phyloP scores from a whole-genome alignment of 2,797 vertebrate species.

The Champsocephalus gunnari region DNA sequence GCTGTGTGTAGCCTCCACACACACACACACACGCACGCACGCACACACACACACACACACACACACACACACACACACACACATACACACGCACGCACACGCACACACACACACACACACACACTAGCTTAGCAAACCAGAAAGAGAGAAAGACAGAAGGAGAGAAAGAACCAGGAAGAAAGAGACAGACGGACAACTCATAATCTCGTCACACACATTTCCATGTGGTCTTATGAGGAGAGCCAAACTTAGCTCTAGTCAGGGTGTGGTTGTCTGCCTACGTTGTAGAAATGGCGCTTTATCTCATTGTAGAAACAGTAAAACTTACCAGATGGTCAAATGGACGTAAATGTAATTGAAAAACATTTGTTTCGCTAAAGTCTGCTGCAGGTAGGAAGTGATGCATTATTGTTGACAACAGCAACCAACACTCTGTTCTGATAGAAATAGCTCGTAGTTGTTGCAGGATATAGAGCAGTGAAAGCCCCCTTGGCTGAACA shows the following conservation, averaged over 20 bases:
- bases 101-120: too few species aligned
- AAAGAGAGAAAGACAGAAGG: not conserved
- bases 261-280: conserved; percentile 58
- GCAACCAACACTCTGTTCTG: conserved; percentile 13
- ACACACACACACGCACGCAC: too few species aligned
- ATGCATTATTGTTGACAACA: conserved; percentile 35
- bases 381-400: conserved; percentile 22
- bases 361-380: conserved; percentile 9
- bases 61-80: too few species aligned
- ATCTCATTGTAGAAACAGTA: conserved; percentile 19
- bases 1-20: conserved; percentile 8
- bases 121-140: conserved; percentile 16
- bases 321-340: conserved; percentile 14
- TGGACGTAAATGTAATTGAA: conserved; percentile 17
- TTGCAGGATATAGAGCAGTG: conserved; percentile 18
- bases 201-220: conserved; percentile 54
- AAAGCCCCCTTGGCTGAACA: conserved; percentile 9
- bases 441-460: conserved; percentile 37
- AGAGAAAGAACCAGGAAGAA: not conserved
- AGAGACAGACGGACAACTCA: conserved; percentile 36
- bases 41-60: too few species aligned
- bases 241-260: conserved; percentile 45
- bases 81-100: too few species aligned
- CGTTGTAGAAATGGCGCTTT: conserved; percentile 29
- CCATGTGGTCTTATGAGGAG: conserved; percentile 59